Evolutionary conservation across 2,113 vertebrate genomes (phyloP).

Genomic region (Lophius piscatorius): DNA sequence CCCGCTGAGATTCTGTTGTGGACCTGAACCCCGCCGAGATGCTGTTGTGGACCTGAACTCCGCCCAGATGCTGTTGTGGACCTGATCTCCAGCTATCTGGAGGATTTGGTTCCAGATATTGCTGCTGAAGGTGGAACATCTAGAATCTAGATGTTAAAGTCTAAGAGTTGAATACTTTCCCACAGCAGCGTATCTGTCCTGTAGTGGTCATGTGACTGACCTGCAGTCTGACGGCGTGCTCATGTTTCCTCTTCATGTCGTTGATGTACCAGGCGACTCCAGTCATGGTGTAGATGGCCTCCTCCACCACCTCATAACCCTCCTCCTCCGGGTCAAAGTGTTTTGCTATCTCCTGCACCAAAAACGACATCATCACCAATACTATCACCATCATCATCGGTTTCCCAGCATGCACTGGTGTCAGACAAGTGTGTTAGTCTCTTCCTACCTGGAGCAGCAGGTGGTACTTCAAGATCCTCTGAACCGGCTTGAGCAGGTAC

Average conservation of each 20-base stretch:
- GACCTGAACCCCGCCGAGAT: no score
- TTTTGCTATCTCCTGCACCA: conserved; percentile 89
- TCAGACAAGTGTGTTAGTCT: not conserved
- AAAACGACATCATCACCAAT: not conserved
- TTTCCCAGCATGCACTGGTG: not conserved
- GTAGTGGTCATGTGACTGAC: conserved; percentile 59
- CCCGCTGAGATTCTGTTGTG: no score
- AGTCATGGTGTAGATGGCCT: conserved; percentile 95
- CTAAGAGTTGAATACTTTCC: no score
- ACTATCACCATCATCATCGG: not conserved
- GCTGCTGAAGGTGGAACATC: no score
- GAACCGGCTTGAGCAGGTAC: conserved; percentile 93
- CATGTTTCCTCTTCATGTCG: conserved; percentile 97
- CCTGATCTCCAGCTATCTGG: no score
- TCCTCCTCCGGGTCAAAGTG: conserved; percentile 88
- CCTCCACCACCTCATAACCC: conserved; percentile 91
- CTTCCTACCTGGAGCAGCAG: conserved; percentile 88
- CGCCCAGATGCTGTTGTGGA: no score
- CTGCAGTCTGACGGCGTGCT: conserved; percentile 92
- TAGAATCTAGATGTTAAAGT: no score
- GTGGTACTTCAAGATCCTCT: conserved; percentile 98
- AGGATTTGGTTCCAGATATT: no score
- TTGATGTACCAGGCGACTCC: conserved; percentile 98
- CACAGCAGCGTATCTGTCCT: no score
- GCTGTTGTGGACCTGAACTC: no score